Evolutionary conservation across 2,797 vertebrate genomes (phyloP).

Genomic region (Prunella strophiata): DNA sequence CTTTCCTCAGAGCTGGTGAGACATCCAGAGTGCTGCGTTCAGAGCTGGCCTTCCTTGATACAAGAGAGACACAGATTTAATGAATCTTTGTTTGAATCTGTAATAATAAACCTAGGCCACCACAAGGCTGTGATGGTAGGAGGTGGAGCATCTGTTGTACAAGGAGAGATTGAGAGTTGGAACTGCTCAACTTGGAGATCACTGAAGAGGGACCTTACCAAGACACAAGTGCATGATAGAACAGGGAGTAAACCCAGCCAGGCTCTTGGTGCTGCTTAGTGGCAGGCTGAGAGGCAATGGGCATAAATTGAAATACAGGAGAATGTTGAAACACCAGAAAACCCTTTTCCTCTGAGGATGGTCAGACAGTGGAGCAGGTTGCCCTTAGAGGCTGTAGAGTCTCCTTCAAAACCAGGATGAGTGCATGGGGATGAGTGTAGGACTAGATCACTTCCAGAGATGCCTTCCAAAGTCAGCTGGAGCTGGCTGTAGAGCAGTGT

Average conservation of each 20-base stretch:
- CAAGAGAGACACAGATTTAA: accelerated
- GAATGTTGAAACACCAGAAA: neutral
- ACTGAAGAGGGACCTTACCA: neutral
- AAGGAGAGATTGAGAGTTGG: neutral
- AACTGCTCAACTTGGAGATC: neutral
- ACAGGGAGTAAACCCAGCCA: neutral
- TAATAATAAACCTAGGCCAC: neutral
- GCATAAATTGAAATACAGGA: neutral
- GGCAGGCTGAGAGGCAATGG: neutral
- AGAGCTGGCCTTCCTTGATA: neutral
- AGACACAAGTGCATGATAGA: accelerated
- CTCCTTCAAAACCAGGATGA: neutral
- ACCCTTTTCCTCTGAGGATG: neutral
- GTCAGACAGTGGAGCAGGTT: neutral
- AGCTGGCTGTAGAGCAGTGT: neutral
- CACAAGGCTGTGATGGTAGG: neutral
- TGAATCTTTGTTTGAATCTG: no score
- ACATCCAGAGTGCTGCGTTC: accelerated
- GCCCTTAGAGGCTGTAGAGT: neutral
- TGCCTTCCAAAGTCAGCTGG: neutral
- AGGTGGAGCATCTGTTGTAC: no score
- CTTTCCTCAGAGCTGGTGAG: neutral
- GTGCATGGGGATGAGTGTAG: accelerated
- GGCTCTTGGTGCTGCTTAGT: neutral
- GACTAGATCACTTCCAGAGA: neutral